Percentiles rank a stretch among this genome's conserved stretches.
phyloP scores from a whole-genome alignment of 2,797 vertebrate species.

The Carapus acus region DNA sequence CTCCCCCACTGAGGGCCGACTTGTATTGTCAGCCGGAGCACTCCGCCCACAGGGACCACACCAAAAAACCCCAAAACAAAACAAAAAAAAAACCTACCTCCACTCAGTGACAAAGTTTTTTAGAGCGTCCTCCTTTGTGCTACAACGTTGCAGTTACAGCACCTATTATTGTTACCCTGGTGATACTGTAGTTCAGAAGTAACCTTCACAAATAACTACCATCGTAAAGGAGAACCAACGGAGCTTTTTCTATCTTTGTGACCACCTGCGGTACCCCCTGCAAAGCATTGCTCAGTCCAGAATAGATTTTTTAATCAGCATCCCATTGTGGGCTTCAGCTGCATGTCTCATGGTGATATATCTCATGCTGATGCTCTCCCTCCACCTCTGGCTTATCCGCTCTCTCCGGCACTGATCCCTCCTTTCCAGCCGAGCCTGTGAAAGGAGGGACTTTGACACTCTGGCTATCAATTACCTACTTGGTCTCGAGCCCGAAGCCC shows the following conservation, averaged over 20 bases:
- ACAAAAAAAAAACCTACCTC: too few relatives aligned
- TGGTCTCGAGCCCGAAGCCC: conserved; percentile 17
- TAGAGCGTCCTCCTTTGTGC: conserved; percentile 8
- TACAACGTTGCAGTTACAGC: conserved; percentile 9
- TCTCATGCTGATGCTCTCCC: conserved; percentile 25
- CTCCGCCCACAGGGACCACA: not conserved
- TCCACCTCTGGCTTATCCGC: conserved; percentile 24
- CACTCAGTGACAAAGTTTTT: conserved; percentile 6
- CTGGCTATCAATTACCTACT: conserved; percentile 59
- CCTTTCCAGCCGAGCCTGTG: conserved; percentile 31
- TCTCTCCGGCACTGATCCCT: conserved; percentile 39
- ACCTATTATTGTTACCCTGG: conserved; percentile 18
- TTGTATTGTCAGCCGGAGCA: conserved; percentile 44
- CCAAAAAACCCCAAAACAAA: not conserved
- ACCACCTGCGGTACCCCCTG: conserved; percentile 35
- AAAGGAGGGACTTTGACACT: conserved; percentile 50
- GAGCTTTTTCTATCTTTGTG: conserved; percentile 24
- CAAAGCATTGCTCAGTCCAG: conserved; percentile 3
- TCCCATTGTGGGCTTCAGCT: conserved; percentile 42
- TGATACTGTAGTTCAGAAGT: conserved; percentile 3
- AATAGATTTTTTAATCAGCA: conserved; percentile 58
- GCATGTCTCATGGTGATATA: conserved; percentile 40
- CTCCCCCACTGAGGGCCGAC: conserved; percentile 23
- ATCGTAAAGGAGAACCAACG: conserved; percentile 21
- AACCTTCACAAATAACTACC: conserved; percentile 28